Evolutionary conservation across 1,140 invertebrate species (phyloP), one percentile per base, ranked within the genome.

Genomic region (Caenorhabditis latens): DNA sequence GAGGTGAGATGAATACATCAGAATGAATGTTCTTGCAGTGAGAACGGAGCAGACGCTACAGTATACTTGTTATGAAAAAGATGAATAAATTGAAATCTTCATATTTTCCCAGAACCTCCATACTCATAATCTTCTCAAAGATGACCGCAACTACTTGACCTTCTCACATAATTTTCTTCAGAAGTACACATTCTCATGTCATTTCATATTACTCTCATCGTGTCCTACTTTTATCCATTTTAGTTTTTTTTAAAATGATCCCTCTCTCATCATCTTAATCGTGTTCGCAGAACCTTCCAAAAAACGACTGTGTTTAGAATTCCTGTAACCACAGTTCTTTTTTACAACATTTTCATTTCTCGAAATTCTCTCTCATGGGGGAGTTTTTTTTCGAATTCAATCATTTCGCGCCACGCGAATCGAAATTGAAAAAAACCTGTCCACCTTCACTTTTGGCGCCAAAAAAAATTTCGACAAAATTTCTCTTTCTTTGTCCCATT

Each of bases 401-500:
- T 79, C 71, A 79, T 50, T 79, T 79, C 71, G 71, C 71, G 71
- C 71, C 71, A 53, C 71, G 46, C 71, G 43, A 79, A 32, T 63
- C 50, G 71, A 79, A 79, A 79, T 79, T 50, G 71, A 79, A 79
- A 79, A 79, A 50, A 79, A 79, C 43, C 71, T 5, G 71, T 50
- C 46, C 46, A 50, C 43, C 43, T 50, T 79, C 21, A 50, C 43
- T 50, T 79, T 79, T 79, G 71, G 71, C 71, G 71, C 71, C 71
- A 79, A 79, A 14, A 67, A 53, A 53, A 79, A 79, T 50, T 79
- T 79, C 71, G n/a, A 79, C 71, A 79, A 79, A 79, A 79, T 79
- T 79, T 79, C 71, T 79, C 71, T 79, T 79, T 79, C 71, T 79
- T 79, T 79, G 71, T 79, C 71, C 46, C 71, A 79, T 79, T 79